Evolutionary conservation across 2,888 invertebrate genomes (phyloP), one percentile per base, ranked within the genome.

Genomic region (Chymomyza caudatula): DNA sequence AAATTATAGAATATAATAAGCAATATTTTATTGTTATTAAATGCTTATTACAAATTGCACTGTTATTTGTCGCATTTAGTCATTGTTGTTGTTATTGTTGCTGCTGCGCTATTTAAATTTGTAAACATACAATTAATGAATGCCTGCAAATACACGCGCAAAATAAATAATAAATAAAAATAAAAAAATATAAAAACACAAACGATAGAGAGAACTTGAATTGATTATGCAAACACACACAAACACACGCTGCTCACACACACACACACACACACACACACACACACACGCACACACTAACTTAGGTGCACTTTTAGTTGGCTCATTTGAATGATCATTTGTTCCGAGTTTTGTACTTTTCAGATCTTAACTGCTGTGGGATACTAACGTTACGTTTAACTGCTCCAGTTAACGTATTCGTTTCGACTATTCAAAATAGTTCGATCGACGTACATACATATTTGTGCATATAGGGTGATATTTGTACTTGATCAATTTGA

Each of bases 201-300:
- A 11, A 11, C 29, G 11, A 2, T 8, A 37, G 29, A 37, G 29
- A 4, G 29, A 37, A 37, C 2, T 37, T 11, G 11, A 37, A 37
- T 37, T 11, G 11, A 37, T 37, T 20, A 37, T n/a, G 11, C 29
- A 56, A 19, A 56, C n/a, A 20, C 19, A 17, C 17, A 19, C 8
- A n/a, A 3, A 37, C 20, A 19, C 42, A 37, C 19, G 19, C 55
- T 29, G 17, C 37, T n/a, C 15, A 5, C 17, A 17, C 47, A 25
- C 5, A 25, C 13, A n/a, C 17, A 11, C 47, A 15, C 17, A n/a
- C 17, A 47, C 58, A 52, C 52, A 70, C 73, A 60, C 55, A 11
- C 47, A 15, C 17, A n/a, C 17, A 47, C 58, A 52, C 52, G 65
- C 73, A 60, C 66, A 57, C 74, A 74, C 74, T 65, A 67, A 13